Evolutionary conservation across 2,113 vertebrate genomes (phyloP).

Genomic region (Collichthys lucidus): DNA sequence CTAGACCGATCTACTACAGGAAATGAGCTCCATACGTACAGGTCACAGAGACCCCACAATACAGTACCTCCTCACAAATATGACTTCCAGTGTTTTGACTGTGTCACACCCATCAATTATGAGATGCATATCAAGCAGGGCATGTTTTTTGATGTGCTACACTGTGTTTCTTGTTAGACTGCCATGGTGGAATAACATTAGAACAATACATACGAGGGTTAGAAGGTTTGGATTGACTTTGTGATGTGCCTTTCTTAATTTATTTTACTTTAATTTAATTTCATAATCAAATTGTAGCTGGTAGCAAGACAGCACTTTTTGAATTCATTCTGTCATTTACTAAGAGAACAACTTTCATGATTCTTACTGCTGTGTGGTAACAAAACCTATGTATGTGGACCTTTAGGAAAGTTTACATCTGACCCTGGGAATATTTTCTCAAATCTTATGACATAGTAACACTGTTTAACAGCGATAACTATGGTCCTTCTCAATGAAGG

Average conservation of each 20-base stretch:
- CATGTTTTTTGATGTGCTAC: slow-evolving; percentile 35
- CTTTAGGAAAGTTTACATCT: not conserved
- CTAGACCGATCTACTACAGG: slow-evolving; percentile 64
- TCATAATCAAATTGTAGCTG: not conserved
- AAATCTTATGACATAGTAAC: not conserved
- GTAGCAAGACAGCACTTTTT: not conserved
- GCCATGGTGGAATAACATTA: slow-evolving; percentile 7
- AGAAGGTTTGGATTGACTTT: slow-evolving; percentile 9
- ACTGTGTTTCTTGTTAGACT: slow-evolving; percentile 24
- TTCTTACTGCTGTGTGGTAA: not conserved
- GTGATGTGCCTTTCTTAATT: slow-evolving; percentile 3
- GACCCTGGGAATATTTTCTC: not conserved
- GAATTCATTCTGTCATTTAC: not conserved
- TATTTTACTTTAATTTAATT: not conserved
- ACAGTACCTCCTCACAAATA: slow-evolving; percentile 61
- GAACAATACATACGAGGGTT: not conserved
- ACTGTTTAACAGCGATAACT: not conserved
- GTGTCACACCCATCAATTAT: slow-evolving; percentile 46
- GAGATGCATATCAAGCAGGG: slow-evolving; percentile 32
- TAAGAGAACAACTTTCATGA: not conserved
- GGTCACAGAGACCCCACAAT: slow-evolving; percentile 25
- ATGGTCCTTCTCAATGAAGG: not conserved
- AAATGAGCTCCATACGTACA: slow-evolving; percentile 74
- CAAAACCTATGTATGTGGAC: not conserved
- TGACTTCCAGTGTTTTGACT: slow-evolving; percentile 55